A percentile compares a stretch with the other conserved stretches of the same genome.
phyloP scores from a whole-genome alignment of 2,797 vertebrate genomes.

The Myiotriccus ornatus region DNA sequence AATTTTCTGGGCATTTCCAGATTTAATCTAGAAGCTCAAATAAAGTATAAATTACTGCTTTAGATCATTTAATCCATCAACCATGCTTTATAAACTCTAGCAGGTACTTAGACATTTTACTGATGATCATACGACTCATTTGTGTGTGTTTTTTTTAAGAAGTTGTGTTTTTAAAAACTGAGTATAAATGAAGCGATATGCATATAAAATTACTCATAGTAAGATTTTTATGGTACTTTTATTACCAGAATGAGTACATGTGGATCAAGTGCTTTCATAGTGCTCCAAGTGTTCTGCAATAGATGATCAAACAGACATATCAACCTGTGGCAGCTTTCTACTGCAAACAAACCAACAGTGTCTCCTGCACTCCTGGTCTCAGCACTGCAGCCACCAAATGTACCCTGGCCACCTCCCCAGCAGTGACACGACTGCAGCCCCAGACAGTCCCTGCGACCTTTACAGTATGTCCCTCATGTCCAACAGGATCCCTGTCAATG shows the following conservation, averaged over 20 bases:
- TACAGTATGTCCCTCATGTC: neutral
- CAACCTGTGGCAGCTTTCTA: neutral
- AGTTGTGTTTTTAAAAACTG: neutral
- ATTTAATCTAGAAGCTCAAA: neutral
- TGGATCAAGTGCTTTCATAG: neutral
- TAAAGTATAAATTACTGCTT: neutral
- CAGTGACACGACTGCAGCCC: neutral
- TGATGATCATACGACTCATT: neutral
- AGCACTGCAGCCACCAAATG: neutral
- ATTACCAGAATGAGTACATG: neutral
- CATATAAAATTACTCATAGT: neutral
- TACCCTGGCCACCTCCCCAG: fast-evolving
- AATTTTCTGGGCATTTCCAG: neutral
- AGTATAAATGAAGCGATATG: neutral
- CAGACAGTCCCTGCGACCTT: neutral
- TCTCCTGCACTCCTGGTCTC: neutral
- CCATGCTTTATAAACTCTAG: neutral
- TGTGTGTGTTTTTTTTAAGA: neutral
- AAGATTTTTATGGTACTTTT: neutral
- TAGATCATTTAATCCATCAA: neutral
- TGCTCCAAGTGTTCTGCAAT: neutral
- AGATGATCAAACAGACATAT: neutral
- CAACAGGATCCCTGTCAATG: neutral
- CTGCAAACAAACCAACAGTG: neutral
- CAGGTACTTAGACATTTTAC: neutral